Evolutionary conservation across 2,888 invertebrate genomes (phyloP), one percentile per base, ranked within the genome.

Genomic region (Nematopogon swammerdamellus): DNA sequence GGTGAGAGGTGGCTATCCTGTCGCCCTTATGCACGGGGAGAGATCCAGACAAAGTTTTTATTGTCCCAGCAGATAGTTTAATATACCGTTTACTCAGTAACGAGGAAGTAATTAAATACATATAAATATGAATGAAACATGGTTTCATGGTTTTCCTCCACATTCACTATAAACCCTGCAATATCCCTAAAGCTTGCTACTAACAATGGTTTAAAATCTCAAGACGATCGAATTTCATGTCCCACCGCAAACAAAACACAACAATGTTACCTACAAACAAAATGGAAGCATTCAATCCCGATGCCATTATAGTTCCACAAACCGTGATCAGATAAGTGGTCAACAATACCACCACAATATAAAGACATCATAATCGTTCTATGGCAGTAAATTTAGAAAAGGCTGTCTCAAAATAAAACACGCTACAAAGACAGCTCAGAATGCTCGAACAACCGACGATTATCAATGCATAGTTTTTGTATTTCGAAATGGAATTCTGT

Each of bases 331-430:
- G 79, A 77, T 79, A 79, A 75, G 69, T 74, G 69, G 63, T 59
- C 57, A 62, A 77, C 74, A 76, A 79, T 70, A 58, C 72, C 63
- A 59, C 60, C 63, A 62, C 63, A 65, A 65, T 65, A 77, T 79
- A 77, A 75, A 77, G 77, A 79, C 76, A 75, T 77, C 79, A 76
- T 75, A 36, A 77, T 76, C 71, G 73, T 72, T 72, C 68, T 64
- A 64, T 63, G 62, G 74, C 74, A 73, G 70, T 79, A 79, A 76
- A 77, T 76, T 72, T 65, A 60, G 61, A 64, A 68, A 72, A 70
- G 71, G 70, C 67, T 74, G 74, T 70, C 73, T 72, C 68, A 62
- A 63, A 67, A 70, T 67, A 63, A 63, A 59, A 65, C 48, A 43
- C 19, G 14, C 3, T 63, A 77, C 70, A 77, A 77, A 68, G 67